phyloP scores from a whole-genome alignment of 1,140 invertebrate species.

The Caenorhabditis latens region DNA sequence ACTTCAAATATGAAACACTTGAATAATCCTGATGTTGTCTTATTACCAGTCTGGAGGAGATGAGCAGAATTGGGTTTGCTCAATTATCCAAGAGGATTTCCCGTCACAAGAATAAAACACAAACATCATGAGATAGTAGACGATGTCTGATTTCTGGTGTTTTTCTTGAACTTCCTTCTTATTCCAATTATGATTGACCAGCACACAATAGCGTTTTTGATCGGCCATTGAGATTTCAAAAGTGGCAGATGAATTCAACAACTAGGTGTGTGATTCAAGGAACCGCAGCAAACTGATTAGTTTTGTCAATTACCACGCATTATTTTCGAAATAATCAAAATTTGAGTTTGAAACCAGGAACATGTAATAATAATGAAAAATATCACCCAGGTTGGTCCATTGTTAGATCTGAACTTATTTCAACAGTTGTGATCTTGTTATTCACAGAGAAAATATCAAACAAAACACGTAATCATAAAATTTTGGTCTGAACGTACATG shows the following conservation, averaged over 20 bases:
- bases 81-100: neutral
- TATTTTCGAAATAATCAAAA: too few relatives aligned
- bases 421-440: too few relatives aligned
- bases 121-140: neutral
- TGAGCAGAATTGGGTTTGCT: neutral
- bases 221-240: neutral
- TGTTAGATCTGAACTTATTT: too few relatives aligned
- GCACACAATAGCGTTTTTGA: neutral
- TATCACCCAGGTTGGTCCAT: too few relatives aligned
- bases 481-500: too few relatives aligned
- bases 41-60: neutral
- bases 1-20: neutral
- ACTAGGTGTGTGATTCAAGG: neutral
- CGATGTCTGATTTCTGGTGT: conserved; percentile 31
- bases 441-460: too few relatives aligned
- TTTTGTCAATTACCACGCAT: neutral
- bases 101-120: neutral
- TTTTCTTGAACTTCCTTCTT: neutral
- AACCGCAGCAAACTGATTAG: neutral
- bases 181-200: neutral
- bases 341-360: too few relatives aligned
- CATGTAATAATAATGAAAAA: too few relatives aligned
- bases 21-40: neutral
- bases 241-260: neutral
- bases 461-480: too few relatives aligned